Evolutionary conservation across 2,888 invertebrate species (phyloP), one percentile per base, ranked within the genome.

Genomic region (Pristionchus fissidentatus): DNA sequence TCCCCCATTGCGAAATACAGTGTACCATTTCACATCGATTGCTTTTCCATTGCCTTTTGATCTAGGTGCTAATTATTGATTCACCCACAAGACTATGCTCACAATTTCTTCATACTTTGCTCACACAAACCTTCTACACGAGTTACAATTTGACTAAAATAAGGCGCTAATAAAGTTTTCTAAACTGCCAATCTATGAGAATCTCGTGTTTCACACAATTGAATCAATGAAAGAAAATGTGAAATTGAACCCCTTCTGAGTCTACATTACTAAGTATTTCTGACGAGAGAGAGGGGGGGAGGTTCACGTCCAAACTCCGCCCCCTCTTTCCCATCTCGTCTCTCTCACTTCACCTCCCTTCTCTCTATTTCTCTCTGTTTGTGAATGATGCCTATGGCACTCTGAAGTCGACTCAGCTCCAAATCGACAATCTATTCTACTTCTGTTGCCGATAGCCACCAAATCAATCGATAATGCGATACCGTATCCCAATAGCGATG

Each of bases 341-440:
- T 32, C 75, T 49, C 35, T 32, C 75, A n/a, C 75, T 77, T 29
- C 73, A 43, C 22, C 41, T 29, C 41, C 38, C 29, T 15, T 38
- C 38, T 38, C 38, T 70, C 38, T 62, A 29, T n/a, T 49, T 41
- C 41, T 8, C 19, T 77, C 49, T 77, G 75, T 77, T 77, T 77
- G 75, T 77, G 49, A 49, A 77, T 77, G 75, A 77, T 77, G 75
- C 75, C 75, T 77, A 46, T 77, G 75, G 75, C 75, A 77, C 32
- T 49, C 19, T 77, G 49, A 46, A 49, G 49, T 41, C 32, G 22
- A 15, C 62, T 77, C 49, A 10, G 8, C 29, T 49, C 29, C 49
- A 77, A 77, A 29, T 77, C 46, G 26, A 49, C 46, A 49, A 77
- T 49, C 49, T 77, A 32, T 49, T 26, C 75, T 46, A 49, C 49